A percentile compares a stretch with the other conserved stretches of the same genome.
These are phyloP conservation scores for Gymnothorax javanicus DNA, from an alignment of 2,797 vertebrate species.

Conservation along the genomic window DNA sequence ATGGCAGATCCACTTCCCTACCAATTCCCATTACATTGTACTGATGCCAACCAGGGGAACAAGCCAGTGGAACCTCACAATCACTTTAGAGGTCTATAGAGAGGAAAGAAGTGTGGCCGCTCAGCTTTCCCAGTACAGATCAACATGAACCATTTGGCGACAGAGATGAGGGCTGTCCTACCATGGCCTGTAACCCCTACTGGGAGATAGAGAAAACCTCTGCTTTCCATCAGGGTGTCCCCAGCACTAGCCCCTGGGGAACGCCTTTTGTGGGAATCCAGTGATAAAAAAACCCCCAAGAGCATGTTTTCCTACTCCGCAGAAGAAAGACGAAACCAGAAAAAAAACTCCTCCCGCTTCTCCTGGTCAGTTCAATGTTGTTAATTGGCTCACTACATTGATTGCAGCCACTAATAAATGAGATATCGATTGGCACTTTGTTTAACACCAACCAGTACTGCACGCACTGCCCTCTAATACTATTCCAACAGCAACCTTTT, in stretches of 20 bases:
- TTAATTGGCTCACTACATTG: slow-evolving; percentile 85
- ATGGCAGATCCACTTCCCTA: neutral
- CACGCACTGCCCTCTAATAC: slow-evolving; percentile 75
- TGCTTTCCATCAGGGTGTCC: slow-evolving; percentile 88
- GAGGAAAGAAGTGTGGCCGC: slow-evolving; percentile 69
- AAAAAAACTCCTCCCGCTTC: slow-evolving; percentile 73
- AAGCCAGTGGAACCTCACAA: slow-evolving; percentile 66
- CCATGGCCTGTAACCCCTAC: slow-evolving; percentile 62
- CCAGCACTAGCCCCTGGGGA: slow-evolving; percentile 72
- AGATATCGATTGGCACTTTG: slow-evolving; percentile 84
- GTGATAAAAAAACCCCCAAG: slow-evolving; percentile 68
- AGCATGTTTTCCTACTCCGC: slow-evolving; percentile 59
- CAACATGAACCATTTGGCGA: slow-evolving; percentile 53
- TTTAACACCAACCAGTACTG: slow-evolving; percentile 73
- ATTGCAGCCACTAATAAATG: slow-evolving; percentile 87
- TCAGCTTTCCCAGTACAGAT: slow-evolving; percentile 70
- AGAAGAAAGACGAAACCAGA: slow-evolving; percentile 71
- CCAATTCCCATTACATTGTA: slow-evolving; percentile 29
- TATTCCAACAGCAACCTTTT: slow-evolving; percentile 82
- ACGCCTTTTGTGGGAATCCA: slow-evolving; percentile 83
- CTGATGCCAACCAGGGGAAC: slow-evolving; percentile 48
- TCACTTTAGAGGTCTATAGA: slow-evolving; percentile 56
- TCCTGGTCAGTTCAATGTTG: slow-evolving; percentile 72
- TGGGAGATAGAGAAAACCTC: slow-evolving; percentile 80
- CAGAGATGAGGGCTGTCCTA: slow-evolving; percentile 33